Base-by-base conservation (phyloP, 2,888 invertebrate species). In the Drosophila setosimentum region DNA sequence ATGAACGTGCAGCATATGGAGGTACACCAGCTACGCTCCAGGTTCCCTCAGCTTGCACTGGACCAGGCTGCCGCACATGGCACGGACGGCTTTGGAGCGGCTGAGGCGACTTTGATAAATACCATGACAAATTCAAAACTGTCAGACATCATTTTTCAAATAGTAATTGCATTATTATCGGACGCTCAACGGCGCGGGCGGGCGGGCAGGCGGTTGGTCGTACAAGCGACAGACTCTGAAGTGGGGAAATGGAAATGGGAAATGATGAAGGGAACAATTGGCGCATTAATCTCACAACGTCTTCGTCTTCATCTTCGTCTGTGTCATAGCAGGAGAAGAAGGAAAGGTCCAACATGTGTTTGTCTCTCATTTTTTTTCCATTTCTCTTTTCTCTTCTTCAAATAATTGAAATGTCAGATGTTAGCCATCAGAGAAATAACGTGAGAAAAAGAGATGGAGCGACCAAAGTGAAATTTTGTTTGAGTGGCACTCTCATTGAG, bases 81-180 rank as follows among this genome's bases (percentile, higher is more conserved):
- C 60, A 49, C 35, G 60, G 37, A 29, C 32, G 51, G 32, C 61
- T 51, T 49, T 45, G 65, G 60, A 61, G 63, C 72, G 67, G 66
- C 61, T 69, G 77, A 80, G 83, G 65, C 64, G 87, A 91, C 91
- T 89, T 90, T 91, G 92, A 91, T 91, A 92, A 91, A 92, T 92
- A 79, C 86, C 87, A 91, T 91, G 92, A 91, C 91, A 91, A 92
- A 91, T 91, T 86, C 89, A 89, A 90, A 91, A 89, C 91, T 92
- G 91, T 91, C 91, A 92, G 89, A 85, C 88, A 82, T 89, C 68
- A 91, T 91, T 91, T 91, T 87, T 92, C 92, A 91, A 89, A 82
- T 80, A 76, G 89, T 92, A 92, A 91, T 92, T 91, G 92, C 92
- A 90, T 91, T 92, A 91, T 91, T 88, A 91, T 89, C 82, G 84